Evolutionary conservation across 2,113 vertebrate genomes (phyloP).

Genomic region (Condylura cristata): DNA sequence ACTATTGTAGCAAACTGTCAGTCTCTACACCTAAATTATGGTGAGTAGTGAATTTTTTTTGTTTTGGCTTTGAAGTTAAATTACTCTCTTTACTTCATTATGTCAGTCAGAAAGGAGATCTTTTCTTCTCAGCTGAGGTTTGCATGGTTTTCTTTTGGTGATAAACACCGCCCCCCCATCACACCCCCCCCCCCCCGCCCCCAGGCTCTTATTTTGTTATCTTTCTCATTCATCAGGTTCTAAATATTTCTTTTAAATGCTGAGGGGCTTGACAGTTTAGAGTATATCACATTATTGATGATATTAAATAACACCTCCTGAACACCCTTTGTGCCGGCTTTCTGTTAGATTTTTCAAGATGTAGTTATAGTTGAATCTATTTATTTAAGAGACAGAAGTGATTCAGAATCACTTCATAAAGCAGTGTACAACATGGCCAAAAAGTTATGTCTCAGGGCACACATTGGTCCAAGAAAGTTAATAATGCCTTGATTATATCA

Average conservation of each 20-base stretch:
- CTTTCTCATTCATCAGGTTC: slow-evolving; percentile 72
- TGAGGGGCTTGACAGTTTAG: slow-evolving; percentile 58
- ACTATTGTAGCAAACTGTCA: slow-evolving; percentile 71
- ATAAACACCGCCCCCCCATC: slow-evolving; percentile 67
- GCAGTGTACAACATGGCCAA: not conserved
- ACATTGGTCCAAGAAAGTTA: not conserved
- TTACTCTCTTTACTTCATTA: slow-evolving; percentile 63
- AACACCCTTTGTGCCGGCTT: slow-evolving; percentile 17
- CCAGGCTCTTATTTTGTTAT: slow-evolving; percentile 67
- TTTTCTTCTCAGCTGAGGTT: slow-evolving; percentile 61
- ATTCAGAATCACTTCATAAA: not conserved
- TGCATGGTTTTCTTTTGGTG: slow-evolving; percentile 54
- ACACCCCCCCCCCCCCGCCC: not conserved
- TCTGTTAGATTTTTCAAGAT: slow-evolving; percentile 8
- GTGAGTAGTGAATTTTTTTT: slow-evolving; percentile 20
- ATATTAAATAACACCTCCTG: slow-evolving; percentile 57
- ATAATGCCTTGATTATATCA: not conserved
- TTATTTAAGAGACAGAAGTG: not conserved
- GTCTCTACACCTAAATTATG: slow-evolving; percentile 71
- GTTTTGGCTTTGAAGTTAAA: slow-evolving; percentile 77
- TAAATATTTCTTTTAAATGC: slow-evolving; percentile 75
- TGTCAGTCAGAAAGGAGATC: slow-evolving; percentile 63
- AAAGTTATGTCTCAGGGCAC: not conserved
- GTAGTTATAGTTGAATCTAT: slow-evolving; percentile 44
- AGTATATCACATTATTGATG: slow-evolving; percentile 39